Evolutionary conservation across 2,113 vertebrate species (phyloP).

Genomic region (Raja brachyura): DNA sequence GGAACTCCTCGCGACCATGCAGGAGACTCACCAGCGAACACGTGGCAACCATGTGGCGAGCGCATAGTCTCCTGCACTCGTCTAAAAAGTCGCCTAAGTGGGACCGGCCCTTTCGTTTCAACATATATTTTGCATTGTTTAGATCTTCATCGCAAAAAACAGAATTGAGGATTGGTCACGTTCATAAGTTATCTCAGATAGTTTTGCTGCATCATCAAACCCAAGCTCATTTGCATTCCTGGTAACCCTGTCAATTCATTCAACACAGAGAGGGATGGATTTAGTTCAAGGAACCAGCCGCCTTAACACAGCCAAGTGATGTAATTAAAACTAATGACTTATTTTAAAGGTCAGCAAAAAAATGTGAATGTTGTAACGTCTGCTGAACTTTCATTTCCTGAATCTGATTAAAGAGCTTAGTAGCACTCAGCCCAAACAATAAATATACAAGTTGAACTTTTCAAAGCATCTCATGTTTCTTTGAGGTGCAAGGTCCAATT

Average conservation of each 20-base stretch:
- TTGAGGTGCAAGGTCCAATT: neutral
- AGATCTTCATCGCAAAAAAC: neutral
- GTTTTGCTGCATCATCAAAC: neutral
- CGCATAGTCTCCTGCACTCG: too few species aligned
- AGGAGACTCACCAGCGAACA: too few species aligned
- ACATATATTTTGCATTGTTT: neutral
- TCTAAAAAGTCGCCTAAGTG: too few species aligned
- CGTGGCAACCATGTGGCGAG: too few species aligned
- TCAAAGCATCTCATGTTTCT: constrained; percentile 27
- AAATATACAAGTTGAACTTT: constrained; percentile 31
- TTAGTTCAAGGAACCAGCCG: neutral
- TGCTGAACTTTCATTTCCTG: constrained; percentile 33
- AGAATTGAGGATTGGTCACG: neutral
- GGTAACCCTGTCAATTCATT: neutral
- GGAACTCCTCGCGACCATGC: too few species aligned
- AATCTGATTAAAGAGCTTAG: constrained; percentile 4
- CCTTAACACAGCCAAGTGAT: neutral
- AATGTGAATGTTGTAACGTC: constrained; percentile 15
- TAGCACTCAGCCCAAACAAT: neutral
- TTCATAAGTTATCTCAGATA: neutral
- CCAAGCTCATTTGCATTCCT: neutral
- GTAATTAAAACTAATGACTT: constrained; percentile 6
- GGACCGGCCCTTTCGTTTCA: too few species aligned
- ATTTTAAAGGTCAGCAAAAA: neutral
- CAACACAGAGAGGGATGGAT: neutral